Evolutionary conservation across 1,140 invertebrate genomes (phyloP).

Genomic region (Eufriesea mexicana): DNA sequence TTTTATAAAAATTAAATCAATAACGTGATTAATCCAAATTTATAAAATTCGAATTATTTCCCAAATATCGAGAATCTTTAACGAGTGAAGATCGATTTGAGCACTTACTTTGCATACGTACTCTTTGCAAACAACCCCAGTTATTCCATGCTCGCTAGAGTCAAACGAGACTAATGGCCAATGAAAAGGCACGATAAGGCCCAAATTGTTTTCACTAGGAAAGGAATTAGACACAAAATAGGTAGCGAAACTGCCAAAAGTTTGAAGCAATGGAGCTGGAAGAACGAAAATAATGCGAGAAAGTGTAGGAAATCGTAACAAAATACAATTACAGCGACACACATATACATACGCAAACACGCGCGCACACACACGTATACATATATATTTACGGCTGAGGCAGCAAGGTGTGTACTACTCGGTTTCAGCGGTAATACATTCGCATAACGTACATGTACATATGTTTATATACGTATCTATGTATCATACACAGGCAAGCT

Average conservation of each 20-base stretch:
- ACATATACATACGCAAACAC: no score
- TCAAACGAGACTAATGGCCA: not conserved
- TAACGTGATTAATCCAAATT: no score
- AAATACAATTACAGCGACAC: not conserved
- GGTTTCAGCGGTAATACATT: constrained; percentile 62
- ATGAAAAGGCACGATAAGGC: not conserved
- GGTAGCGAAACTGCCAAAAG: not conserved
- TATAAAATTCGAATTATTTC: no score
- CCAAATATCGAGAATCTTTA: no score
- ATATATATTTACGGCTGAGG: constrained; percentile 13
- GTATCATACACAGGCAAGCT: constrained; percentile 55
- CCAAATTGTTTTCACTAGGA: not conserved
- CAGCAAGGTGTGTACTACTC: constrained; percentile 29
- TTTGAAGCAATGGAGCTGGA: not conserved
- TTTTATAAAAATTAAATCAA: no score
- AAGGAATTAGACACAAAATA: no score
- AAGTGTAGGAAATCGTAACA: not conserved
- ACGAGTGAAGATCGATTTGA: not conserved
- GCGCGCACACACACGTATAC: not conserved
- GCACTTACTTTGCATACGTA: not conserved
- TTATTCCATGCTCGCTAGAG: not conserved
- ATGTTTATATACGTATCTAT: constrained; percentile 55
- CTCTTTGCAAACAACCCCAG: not conserved
- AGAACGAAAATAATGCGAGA: not conserved
- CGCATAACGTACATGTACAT: constrained; percentile 59